Base-by-base conservation (phyloP, 1,140 invertebrate genomes). In the Orchesella cincta region DNA sequence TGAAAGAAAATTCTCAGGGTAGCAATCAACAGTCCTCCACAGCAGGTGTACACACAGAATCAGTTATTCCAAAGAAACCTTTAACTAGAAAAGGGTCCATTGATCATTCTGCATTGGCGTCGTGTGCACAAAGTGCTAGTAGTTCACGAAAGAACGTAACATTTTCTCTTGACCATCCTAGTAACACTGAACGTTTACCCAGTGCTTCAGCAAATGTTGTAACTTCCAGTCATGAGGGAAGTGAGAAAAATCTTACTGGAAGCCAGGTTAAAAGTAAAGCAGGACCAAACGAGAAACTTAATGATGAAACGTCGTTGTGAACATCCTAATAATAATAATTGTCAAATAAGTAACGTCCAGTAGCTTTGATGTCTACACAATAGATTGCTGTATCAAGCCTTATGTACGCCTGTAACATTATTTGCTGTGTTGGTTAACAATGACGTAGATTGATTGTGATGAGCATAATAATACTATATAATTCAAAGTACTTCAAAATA, bases 101-200 rank as follows among this genome's bases (percentile, higher is more conserved):
- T 16, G 81, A 81, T 46, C 76, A 79, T 20, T 35, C 35, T 28
- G 33, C 54, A 52, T 23, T 81, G 16, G 31, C 76, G 26, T 39
- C 36, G 20, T 64, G 74, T 39, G 51, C 80, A 34, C 73, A 77
- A 28, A 81, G 80, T 72, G 78, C 76, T 28, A 74, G 74, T 18
- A 81, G 78, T 73, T 77, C 76, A 36, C n/a, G 78, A 34, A 76
- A 75, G 77, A 79, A 79, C 64, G 80, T 81, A 28, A 78, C 78
- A 34, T 81, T 81, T 77, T 78, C 78, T 20, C 33, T 78, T 5
- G 77, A 78, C 23, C 20, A 74, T 39, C 71, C 62, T 2, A 14
- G 3, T 14, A 67, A 67, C n/a, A 23, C 26, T 31, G 62, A 67
- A n/a, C 12, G 5, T 8, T 8, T 14, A 18, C 62, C 62, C 23